Conservation (phyloP, 2,888 invertebrate genomes). For the Caenorhabditis imperialis region DNA sequence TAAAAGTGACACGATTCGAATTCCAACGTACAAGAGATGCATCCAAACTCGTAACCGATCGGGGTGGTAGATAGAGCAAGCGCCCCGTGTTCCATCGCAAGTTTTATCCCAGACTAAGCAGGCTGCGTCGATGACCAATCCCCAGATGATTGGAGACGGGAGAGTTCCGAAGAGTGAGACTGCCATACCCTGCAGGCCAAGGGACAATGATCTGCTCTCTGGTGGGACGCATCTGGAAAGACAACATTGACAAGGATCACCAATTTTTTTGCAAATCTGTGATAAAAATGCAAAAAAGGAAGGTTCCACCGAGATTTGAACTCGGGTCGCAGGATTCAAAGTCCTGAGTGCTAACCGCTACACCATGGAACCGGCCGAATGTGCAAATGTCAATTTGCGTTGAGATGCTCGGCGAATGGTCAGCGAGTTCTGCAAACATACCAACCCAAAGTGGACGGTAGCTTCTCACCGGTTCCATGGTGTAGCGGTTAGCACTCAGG, state of each 20-base stretch:
- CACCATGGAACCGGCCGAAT: slow-evolving; percentile 66
- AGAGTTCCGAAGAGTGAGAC: slow-evolving; percentile 76
- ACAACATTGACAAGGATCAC: background rate
- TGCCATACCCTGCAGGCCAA: slow-evolving; percentile 76
- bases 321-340: slow-evolving; percentile 68
- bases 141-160: slow-evolving; percentile 79
- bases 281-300: no score
- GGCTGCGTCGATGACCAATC: slow-evolving; percentile 79
- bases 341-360: slow-evolving; percentile 70
- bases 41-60: slow-evolving; percentile 72
- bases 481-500: slow-evolving; percentile 71
- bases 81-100: slow-evolving; percentile 74
- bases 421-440: no score
- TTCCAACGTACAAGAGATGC: slow-evolving; percentile 70
- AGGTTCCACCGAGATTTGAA: slow-evolving; percentile 71
- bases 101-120: slow-evolving; percentile 79
- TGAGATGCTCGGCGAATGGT: no score
- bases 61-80: slow-evolving; percentile 79
- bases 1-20: slow-evolving; percentile 70
- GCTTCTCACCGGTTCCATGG: slow-evolving; percentile 65
- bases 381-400: no score
- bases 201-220: slow-evolving; percentile 70
- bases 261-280: no score
- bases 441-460: no score
- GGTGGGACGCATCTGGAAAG: slow-evolving; percentile 74